Percentiles rank a stretch among this genome's conserved stretches.
Evolutionary conservation across 2,888 invertebrate genomes (phyloP).

Genomic region (Eristalis tenax): DNA sequence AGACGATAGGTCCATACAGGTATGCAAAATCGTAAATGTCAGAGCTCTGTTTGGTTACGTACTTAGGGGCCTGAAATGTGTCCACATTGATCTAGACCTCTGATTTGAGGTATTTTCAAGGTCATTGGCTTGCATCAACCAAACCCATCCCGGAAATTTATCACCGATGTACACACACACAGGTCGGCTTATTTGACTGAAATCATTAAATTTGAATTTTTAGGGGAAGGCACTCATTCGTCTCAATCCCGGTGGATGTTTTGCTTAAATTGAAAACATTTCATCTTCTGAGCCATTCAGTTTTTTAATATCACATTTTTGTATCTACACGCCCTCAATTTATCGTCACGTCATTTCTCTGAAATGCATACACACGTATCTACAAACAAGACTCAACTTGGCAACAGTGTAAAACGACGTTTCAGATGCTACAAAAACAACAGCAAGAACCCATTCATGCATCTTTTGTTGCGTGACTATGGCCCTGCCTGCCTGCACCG

Average conservation of each 20-base stretch:
- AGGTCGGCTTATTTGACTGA: not conserved
- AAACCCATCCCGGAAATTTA: not conserved
- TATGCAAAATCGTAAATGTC: not conserved
- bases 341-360: not conserved
- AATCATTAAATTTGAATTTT: not conserved
- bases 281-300: not conserved
- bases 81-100: not conserved
- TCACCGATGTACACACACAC: not conserved
- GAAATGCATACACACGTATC: not conserved
- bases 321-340: not conserved
- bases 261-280: not conserved
- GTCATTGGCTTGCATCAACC: not conserved
- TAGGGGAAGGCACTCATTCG: not conserved
- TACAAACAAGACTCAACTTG: constrained; percentile 19
- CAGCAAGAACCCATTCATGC: constrained; percentile 53
- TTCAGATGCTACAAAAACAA: constrained; percentile 15
- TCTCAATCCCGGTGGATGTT: not conserved
- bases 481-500: constrained; percentile 12
- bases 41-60: not conserved
- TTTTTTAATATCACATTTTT: not conserved
- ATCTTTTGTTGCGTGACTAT: constrained; percentile 53
- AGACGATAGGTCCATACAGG: not conserved
- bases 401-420: constrained; percentile 28
- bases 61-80: not conserved
- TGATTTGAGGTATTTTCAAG: not conserved